These are phyloP conservation scores for Champsocephalus esox DNA, from an alignment of 2,797 vertebrate genomes.

Conservation along the genomic window DNA sequence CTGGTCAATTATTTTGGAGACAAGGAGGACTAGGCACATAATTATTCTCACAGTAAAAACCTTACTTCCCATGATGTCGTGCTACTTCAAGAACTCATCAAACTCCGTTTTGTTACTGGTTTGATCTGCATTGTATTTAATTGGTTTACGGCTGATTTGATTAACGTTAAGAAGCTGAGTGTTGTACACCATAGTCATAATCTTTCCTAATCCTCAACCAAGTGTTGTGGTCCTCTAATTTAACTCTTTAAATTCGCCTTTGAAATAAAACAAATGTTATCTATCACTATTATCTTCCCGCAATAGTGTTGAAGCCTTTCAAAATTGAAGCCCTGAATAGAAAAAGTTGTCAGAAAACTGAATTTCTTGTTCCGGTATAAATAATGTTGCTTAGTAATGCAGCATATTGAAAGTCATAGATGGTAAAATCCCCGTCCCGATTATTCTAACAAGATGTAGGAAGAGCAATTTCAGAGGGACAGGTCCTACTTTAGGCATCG, in stretches of 20 bases:
- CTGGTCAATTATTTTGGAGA: too few relatives aligned
- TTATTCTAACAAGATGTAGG: not conserved
- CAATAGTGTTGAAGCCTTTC: not conserved
- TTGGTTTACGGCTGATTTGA: too few relatives aligned
- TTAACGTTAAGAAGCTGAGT: not conserved
- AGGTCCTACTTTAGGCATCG: constrained; percentile 6
- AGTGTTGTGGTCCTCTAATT: not conserved
- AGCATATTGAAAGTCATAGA: not conserved
- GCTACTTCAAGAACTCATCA: too few relatives aligned
- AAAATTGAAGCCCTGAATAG: too few relatives aligned
- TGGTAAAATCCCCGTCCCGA: not conserved
- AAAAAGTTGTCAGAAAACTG: too few relatives aligned
- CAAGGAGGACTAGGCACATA: too few relatives aligned
- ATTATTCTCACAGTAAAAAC: too few relatives aligned
- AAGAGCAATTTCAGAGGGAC: constrained; percentile 11
- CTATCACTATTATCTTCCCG: not conserved
- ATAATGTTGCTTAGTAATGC: not conserved
- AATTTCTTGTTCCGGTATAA: not conserved
- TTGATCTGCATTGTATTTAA: too few relatives aligned
- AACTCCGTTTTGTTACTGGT: too few relatives aligned
- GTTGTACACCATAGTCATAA: not conserved
- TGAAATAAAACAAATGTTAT: not conserved
- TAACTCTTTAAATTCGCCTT: not conserved
- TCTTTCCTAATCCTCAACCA: not conserved
- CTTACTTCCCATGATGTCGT: too few relatives aligned